phyloP scores from a whole-genome alignment of 2,888 invertebrate species.

The Theretra japonica region DNA sequence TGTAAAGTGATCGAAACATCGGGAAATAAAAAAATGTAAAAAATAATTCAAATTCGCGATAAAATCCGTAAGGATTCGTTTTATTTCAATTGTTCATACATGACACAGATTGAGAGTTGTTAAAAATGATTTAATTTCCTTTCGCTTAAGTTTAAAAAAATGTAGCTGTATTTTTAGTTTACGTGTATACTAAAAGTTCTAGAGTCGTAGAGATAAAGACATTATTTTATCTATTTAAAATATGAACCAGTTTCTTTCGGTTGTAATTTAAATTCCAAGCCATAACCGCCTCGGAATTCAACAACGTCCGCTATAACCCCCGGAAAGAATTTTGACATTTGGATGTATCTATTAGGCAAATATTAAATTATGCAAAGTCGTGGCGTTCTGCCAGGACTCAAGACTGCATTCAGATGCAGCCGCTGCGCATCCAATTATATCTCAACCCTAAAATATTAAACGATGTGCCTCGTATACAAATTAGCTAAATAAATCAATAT shows the following conservation, averaged over 20 bases:
- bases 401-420: slow-evolving; percentile 74
- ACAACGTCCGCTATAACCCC: neutral
- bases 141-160: no score
- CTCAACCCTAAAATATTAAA: slow-evolving; percentile 81
- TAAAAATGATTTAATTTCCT: no score
- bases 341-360: slow-evolving; percentile 63
- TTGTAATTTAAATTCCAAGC: neutral
- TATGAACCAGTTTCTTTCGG: neutral
- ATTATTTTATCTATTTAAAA: no score
- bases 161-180: no score
- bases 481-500: slow-evolving; percentile 67
- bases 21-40: no score
- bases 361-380: slow-evolving; percentile 73
- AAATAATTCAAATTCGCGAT: no score
- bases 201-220: no score
- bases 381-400: slow-evolving; percentile 74
- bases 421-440: slow-evolving; percentile 78
- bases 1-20: no score
- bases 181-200: no score
- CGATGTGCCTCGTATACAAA: slow-evolving; percentile 73
- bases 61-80: no score
- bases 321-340: slow-evolving; percentile 36
- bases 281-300: neutral
- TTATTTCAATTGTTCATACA: no score
- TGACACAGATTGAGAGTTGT: no score